Evolutionary conservation across 2,113 vertebrate genomes (phyloP), one percentile per base, ranked within the genome.

Genomic region (Neodon shergylaensis): DNA sequence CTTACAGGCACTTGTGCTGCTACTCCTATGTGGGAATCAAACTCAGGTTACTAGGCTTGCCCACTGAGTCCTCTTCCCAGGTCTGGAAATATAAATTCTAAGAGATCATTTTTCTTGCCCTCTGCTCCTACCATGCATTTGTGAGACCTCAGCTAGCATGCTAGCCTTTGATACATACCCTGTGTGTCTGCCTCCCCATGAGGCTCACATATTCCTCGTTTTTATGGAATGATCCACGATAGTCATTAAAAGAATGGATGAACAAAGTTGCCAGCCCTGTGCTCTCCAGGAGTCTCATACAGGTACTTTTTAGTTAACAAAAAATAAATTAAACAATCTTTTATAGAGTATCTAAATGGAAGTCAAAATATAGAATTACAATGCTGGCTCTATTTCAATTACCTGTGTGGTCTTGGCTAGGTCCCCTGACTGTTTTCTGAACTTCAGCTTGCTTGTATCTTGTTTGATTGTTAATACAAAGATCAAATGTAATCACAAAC

Each of bases 41-140:
- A 47, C 31, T 68, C 11, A 33, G 42, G 31, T 5, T 28, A 66
- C 33, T 42, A 47, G 83, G 14, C 42, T 85, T 68, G 63, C 28
- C 63, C 17, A 47, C 31, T 36, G 8, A 44, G 42, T 36, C 42
- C 17, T 21, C 42, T 66, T 8, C 28, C 28, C 10, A 68, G 28
- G 61, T 42, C 42, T 85, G 22, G 82, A 92, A 94, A 85, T 74
- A 65, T 33, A 89, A 54, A 79, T 94, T 39, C 68, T 26, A 89
- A 19, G 1, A 68, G 44, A n/a, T 1, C 1, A 21, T 19, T 44
- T 63, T 68, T 7, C 74, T 31, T n/a, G 2, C 5, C 1, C 13
- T 68, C 21, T 28, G 73, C 31, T 78, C 31, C 47, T 0, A 49
- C 16, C 19, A 63, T 3, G 2, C 5, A 73, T 21, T 28, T n/a